Base-by-base conservation (phyloP, 2,888 invertebrate genomes). In the Sarcophaga variegata region DNA sequence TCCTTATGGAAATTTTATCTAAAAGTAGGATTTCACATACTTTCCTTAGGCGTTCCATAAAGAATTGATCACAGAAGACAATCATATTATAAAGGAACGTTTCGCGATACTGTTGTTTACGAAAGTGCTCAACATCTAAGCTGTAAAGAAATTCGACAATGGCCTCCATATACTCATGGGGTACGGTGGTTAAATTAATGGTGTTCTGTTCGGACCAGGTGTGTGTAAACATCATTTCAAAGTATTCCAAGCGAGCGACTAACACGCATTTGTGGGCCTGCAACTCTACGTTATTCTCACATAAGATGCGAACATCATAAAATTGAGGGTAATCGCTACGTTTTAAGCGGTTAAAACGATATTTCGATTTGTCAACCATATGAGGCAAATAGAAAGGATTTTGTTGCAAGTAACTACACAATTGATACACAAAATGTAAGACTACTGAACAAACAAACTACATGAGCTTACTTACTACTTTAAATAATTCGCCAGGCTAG, bases 261-360 rank as follows among this genome's bases (percentile, higher is more conserved):
- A 98, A 93, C n/a, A 98, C 94, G 91, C 97, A 98, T 90, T 96
- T 96, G 92, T 98, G 98, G 0, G 97, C 97, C 0, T 94, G 92
- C 27, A 97, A 92, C 66, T 91, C 90, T 37, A 90, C 87, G 62
- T 94, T 94, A 27, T 94, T 94, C 59, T 94, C 95, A 60, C 95
- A 94, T 49, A 94, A 91, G 0, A 97, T 95, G 64, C 93, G 94
- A 0, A 96, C 95, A 91, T 97, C 96, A 88, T 94, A 95, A 0
- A 96, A 93, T 14, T 95, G 94, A 0, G 94, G 93, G 67, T 94
- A 93, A 2, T 93, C 92, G 0, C 93, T 93, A 1, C 95, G 94
- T 62, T 94, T 93, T 93, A 96, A 94, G 0, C 92, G 92, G 66
- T 88, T 89, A 88, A 89, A 94, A 10, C 89, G 91, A 83, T 88